These are phyloP conservation scores for Erethizon dorsatum DNA, from an alignment of 2,797 vertebrate genomes.

Conservation along the genomic window DNA sequence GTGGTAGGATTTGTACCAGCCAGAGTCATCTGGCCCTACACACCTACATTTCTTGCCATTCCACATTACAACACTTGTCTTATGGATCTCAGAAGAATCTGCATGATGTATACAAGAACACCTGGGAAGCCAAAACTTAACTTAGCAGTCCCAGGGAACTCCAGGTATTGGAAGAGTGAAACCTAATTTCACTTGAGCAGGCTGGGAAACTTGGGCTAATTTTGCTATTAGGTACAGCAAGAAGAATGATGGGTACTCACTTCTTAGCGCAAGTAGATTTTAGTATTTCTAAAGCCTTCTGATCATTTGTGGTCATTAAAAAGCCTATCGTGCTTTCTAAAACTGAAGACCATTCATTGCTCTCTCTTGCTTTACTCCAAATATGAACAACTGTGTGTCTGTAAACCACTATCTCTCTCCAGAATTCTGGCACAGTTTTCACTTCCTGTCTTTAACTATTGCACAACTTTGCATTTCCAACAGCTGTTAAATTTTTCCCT, in stretches of 20 bases:
- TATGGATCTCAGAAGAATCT: neutral
- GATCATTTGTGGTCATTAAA: conserved; percentile 48
- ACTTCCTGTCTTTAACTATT: conserved; percentile 70
- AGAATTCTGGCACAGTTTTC: neutral
- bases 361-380: neutral
- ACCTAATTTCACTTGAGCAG: neutral
- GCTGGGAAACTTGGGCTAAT: neutral
- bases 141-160: neutral
- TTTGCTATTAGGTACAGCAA: neutral
- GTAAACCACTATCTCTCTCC: conserved; percentile 4
- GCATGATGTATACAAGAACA: neutral
- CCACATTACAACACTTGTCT: neutral
- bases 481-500: conserved; percentile 60
- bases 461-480: conserved; percentile 37
- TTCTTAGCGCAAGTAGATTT: neutral
- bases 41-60: neutral
- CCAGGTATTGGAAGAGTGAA: neutral
- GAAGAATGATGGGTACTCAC: neutral
- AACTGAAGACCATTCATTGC: conserved; percentile 6
- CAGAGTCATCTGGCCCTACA: neutral
- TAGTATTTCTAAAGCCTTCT: conserved; percentile 34
- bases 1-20: neutral
- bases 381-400: neutral
- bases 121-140: neutral
- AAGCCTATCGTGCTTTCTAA: conserved; percentile 42